Evolutionary conservation across 1,140 invertebrate species (phyloP), one percentile per base, ranked within the genome.

Genomic region (Megalopta genalis): DNA sequence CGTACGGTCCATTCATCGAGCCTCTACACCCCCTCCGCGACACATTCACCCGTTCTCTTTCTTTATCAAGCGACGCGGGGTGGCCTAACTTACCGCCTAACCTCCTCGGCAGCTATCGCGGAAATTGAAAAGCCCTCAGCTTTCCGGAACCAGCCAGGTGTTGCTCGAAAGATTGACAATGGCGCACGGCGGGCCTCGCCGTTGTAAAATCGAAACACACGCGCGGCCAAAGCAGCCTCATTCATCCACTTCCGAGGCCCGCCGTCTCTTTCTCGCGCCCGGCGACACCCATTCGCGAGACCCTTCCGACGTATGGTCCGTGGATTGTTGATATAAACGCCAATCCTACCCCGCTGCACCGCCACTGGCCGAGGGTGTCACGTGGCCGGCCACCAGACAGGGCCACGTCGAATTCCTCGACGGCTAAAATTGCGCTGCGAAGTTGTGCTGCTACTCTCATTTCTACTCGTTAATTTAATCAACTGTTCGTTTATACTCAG

Each of bases 101-200:
- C 49, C 49, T 52, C 1, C 2, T 52, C 49, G 49, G 14, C 16
- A 52, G 1, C 49, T 16, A 21, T n/a, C 18, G n/a, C 23, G 25
- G 25, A 69, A 80, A 68, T 57, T 66, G 59, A 80, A 76, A 80
- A 80, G 65, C 42, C 70, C 63, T 64, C 49, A 7, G 62, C 49
- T 74, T 72, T 54, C 68, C 59, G 23, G 46, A 25, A 63, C 9
- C 75, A 75, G n/a, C 80, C 80, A 81, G 80, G 75, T 81, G 80
- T 81, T 81, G 39, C 39, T 52, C 32, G 16, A 12, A 1, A 23
- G 49, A 46, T 62, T 52, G 75, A 81, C 80, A 81, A 81, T 81
- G 54, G 10, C 39, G 7, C 54, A 16, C 59, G 37, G n/a, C n/a
- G n/a, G n/a, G n/a, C n/a, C 21, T 23, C 70, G 54, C 39, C 27